Evolutionary conservation across 2,797 vertebrate genomes (phyloP), one percentile per base, ranked within the genome.

Genomic region (Eulemur albifrons): DNA sequence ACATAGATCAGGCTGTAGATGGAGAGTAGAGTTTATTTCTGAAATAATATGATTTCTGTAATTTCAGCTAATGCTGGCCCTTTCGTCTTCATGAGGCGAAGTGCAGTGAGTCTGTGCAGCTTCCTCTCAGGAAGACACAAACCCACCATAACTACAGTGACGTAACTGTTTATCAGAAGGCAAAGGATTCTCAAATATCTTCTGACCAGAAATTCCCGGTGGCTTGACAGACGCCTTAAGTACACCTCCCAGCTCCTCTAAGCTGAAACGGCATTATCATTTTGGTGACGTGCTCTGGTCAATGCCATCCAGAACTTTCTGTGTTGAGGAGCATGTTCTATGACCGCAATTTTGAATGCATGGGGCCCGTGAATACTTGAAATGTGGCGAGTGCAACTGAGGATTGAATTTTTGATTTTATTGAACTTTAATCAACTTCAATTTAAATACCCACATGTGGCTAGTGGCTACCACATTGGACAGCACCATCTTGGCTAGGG

Each of bases 41-140:
- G 45, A 93, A 96, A 83, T 45, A 18, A 94, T 86, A 85, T 69
- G 40, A 75, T 85, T 96, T 92, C 72, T 93, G 9, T 61, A 89
- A 90, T 70, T 96, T 96, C 61, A 57, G 20, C 35, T 90, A 96
- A 95, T 27, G 93, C 13, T 38, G 8, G 8, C 3, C 43, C 73
- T 72, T 80, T 96, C 40, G 84, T 83, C 87, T 52, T 50, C 32
- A 93, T 81, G 57, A 73, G 32, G 7, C 54, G 48, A 77, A 72
- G 83, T 27, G 0, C 4, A 82, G 69, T 21, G 85, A 13, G 27
- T 92, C 79, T 91, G 48, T 25, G 8, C 3, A 7, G 7, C 27
- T 72, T 87, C 23, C 48, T 30, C 48, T 40, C 59, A 9, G 5
- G 70, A 94, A 69, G 88, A 90, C n/a, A 75, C 38, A 77, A 23